Base-by-base conservation (phyloP, 2,888 invertebrate genomes). In the Andrena camellia region DNA sequence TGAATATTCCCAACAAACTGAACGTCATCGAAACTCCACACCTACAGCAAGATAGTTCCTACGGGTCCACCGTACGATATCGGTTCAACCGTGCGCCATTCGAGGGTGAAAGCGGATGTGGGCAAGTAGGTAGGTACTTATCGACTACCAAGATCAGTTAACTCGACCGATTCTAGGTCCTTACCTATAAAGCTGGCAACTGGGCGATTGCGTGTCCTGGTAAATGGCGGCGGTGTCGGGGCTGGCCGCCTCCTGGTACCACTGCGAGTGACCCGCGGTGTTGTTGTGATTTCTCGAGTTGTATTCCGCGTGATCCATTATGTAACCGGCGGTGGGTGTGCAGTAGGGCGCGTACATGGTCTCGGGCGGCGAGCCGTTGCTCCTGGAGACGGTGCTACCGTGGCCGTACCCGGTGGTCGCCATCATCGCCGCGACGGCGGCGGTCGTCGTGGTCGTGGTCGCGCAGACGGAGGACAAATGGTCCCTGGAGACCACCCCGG, bases 191-290 rank as follows among this genome's bases (percentile, higher is more conserved):
- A 94, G 89, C 88, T 94, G 94, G 83, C 93, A 93, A 85, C 91
- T 93, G 31, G 94, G 93, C 5, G 93, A 93, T 77, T 94, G 94
- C 0, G 93, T 93, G 13, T 94, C 94, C 84, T 94, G 94, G 78
- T 94, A 94, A 86, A 94, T 93, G 7, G 92, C 90, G 0, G 93
- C 91, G 3, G 92, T 81, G 73, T 94, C 94, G 1, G 94, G 94
- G 84, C 93, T 94, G 5, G 93, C 90, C 0, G 94, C 93, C 80
- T 94, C 94, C 79, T 94, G 94, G 81, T 94, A 94, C 94, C 94
- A 94, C 59, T 94, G 94, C 26, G 93, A 90, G 82, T 94, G 94
- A 7, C 90, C 90, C 0, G 90, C 84, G 26, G 90, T 89, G 75
- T 91, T 92, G 52, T 84, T 85, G 57, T 93, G 93, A 72, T 91